Evolutionary conservation across 2,888 invertebrate species (phyloP), one percentile per base, ranked within the genome.

Genomic region (Agonopterix alstromeriana): DNA sequence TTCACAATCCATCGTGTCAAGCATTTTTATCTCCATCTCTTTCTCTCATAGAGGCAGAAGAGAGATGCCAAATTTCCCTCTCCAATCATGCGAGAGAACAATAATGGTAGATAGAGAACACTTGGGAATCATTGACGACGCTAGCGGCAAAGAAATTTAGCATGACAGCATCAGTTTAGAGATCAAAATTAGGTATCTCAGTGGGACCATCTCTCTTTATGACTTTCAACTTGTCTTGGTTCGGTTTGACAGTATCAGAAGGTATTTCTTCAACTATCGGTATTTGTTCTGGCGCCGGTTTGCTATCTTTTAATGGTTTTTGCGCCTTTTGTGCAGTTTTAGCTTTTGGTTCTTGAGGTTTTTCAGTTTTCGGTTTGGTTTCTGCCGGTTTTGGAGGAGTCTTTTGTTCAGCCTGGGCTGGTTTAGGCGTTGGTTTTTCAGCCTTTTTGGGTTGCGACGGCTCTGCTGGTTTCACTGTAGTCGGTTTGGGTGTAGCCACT

Each of bases 161-260:
- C 27, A 5, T 27, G 27, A 27, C 27, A 5, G 27, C 27, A 27
- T 27, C 5, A 27, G 27, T 50, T 73, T 75, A 79, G 54, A 71
- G 51, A 48, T 72, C 67, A 52, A 77, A 82, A 55, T 80, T 75
- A 43, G 85, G 88, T 12, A 89, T 89, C 59, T 87, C 89, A 14
- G 77, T 67, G 1, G 89, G 89, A 8, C 92, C 92, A 50, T 82
- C 89, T 60, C 89, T 91, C 61, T 87, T 91, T 50, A 92, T 92
- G 2, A 92, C 90, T 74, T 91, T 92, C 27, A 92, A 78, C 45
- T 83, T 90, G 55, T 90, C 89, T 51, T 83, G 82, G 57, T 72
- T 72, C 0, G 91, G 91, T 48, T 90, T 89, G 12, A 74, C 71
- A 0, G 90, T 90, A 58, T 92, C 92, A 0, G 82, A 79, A 2